Percentiles rank a stretch among this genome's conserved stretches.
These are phyloP conservation scores for Entelurus aequoreus DNA, from an alignment of 2,113 vertebrate genomes.

Conservation along the genomic window DNA sequence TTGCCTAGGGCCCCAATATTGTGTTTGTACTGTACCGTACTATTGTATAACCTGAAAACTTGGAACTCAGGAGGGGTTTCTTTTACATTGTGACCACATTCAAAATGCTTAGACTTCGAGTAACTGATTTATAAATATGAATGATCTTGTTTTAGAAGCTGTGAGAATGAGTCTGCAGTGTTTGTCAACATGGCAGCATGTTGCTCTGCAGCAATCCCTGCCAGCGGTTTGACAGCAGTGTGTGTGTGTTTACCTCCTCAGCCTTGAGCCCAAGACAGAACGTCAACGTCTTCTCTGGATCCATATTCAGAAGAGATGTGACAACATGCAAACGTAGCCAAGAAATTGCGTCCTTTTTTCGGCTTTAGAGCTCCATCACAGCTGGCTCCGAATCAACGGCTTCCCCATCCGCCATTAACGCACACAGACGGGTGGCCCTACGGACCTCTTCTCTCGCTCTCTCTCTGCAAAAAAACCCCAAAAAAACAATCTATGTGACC, in stretches of 20 bases:
- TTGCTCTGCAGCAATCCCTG: slow-evolving; percentile 5
- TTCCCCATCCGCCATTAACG: slow-evolving; percentile 61
- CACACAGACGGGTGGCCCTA: slow-evolving; percentile 40
- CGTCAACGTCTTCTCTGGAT: slow-evolving; percentile 69
- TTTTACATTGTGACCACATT: too few species aligned
- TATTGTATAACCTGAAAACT: too few species aligned
- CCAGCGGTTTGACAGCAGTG: slow-evolving; percentile 4
- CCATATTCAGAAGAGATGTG: slow-evolving; percentile 45
- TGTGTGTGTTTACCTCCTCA: slow-evolving; percentile 57
- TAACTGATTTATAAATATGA: too few species aligned
- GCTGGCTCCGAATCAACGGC: slow-evolving; percentile 53
- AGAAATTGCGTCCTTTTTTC: slow-evolving; percentile 21
- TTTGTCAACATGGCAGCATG: slow-evolving; percentile 35
- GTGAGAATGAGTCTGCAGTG: slow-evolving; percentile 14
- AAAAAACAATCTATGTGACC: not conserved
- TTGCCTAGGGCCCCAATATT: too few species aligned
- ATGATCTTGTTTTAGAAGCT: too few species aligned
- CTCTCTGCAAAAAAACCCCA: not conserved
- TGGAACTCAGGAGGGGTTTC: too few species aligned
- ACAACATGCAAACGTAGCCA: not conserved
- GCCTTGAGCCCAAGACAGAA: slow-evolving; percentile 64
- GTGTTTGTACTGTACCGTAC: too few species aligned
- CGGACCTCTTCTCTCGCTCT: slow-evolving; percentile 19
- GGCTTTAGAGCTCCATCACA: slow-evolving; percentile 41
- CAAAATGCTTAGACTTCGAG: too few species aligned